Conservation (phyloP, 1,140 invertebrate genomes). For the Hycleus phaleratus region DNA sequence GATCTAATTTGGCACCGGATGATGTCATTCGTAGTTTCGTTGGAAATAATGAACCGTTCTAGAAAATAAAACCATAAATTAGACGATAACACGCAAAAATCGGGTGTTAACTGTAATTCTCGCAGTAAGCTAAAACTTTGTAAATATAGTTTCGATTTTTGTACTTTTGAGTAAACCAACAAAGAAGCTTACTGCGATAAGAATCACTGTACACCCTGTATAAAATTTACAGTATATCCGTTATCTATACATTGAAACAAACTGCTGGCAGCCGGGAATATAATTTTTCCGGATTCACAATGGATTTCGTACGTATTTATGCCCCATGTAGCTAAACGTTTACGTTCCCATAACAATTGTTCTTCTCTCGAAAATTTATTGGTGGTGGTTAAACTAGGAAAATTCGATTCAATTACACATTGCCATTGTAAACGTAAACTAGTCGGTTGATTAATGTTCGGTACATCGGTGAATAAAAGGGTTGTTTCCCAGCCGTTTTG, state of each 20-base stretch:
- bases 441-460: conserved; percentile 45
- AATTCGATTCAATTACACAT: conserved; percentile 62
- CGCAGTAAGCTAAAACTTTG: no score
- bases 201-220: neutral
- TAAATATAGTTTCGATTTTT: no score
- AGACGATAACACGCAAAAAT: neutral
- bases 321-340: conserved; percentile 83
- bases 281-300: conserved; percentile 67
- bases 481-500: conserved; percentile 82
- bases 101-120: no score
- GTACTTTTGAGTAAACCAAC: no score
- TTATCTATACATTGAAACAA: conserved; percentile 73
- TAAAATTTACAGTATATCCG: conserved; percentile 52
- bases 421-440: conserved; percentile 56
- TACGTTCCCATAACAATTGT: conserved; percentile 83
- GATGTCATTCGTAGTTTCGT: conserved; percentile 61
- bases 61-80: conserved; percentile 27
- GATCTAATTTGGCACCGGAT: conserved; percentile 69
- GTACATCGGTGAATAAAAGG: conserved; percentile 75
- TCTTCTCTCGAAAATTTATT: conserved; percentile 73
- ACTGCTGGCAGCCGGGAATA: conserved; percentile 83
- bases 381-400: conserved; percentile 50
- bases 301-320: conserved; percentile 91
- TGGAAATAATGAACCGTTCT: conserved; percentile 61
- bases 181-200: neutral